Conservation (phyloP, 1,140 invertebrate species). For the Apocrypta bakeri region DNA sequence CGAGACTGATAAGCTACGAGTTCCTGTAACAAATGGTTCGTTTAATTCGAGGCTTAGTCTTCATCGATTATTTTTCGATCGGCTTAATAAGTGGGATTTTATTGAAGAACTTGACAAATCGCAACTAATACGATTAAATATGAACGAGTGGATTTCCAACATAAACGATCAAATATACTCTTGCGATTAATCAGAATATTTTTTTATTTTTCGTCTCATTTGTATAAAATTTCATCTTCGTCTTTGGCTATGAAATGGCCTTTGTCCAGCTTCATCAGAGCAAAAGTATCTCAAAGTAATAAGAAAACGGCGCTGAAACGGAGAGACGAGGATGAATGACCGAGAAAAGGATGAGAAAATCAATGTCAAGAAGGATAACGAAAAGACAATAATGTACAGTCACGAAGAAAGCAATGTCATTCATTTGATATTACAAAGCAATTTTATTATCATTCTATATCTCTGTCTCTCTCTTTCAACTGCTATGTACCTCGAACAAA, state of each 20-base stretch:
- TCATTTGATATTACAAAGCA: neutral
- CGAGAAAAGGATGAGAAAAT: neutral
- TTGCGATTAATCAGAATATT: too few species aligned
- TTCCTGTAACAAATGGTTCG: neutral
- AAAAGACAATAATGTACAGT: neutral
- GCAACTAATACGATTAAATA: neutral
- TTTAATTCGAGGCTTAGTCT: neutral
- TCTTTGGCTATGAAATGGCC: neutral
- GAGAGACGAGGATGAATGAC: constrained; percentile 1
- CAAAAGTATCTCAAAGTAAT: constrained; percentile 3
- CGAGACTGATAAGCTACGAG: neutral
- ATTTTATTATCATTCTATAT: neutral
- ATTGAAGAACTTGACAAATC: neutral
- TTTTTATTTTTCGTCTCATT: neutral
- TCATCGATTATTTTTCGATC: neutral
- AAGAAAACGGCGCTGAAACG: constrained; percentile 4
- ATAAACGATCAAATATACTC: too few species aligned
- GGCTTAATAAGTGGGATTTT: neutral
- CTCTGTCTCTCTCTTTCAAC: too few species aligned
- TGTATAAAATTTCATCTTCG: constrained; percentile 3
- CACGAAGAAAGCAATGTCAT: neutral
- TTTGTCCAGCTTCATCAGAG: constrained; percentile 5
- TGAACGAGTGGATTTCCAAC: neutral
- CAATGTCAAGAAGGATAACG: neutral
- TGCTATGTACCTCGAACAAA: too few species aligned